Base-by-base conservation (phyloP, 1,140 invertebrate genomes). In the Plutomurus gul region DNA sequence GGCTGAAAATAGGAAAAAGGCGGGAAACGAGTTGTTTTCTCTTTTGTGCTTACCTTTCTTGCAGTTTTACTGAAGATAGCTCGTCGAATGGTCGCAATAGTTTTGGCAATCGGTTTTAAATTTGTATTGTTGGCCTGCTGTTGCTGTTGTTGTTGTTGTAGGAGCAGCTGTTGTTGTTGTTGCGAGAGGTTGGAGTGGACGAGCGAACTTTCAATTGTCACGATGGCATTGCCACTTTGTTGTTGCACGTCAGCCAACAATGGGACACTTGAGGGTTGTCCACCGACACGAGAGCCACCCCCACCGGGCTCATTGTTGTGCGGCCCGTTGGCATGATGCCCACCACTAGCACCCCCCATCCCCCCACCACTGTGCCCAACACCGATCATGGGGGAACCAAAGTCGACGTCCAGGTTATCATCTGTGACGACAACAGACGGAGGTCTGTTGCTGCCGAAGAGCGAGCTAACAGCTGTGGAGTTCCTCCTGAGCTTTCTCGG, bases 21-120 rank as follows among this genome's bases (percentile, higher is more conserved):
- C 47, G 10, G 60, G 33, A 37, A 60, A 76, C 56, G 3, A 46
- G 33, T 27, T n/a, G 56, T 33, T 65, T 13, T 18, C 3, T 60
- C 36, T 65, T 33, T n/a, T n/a, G n/a, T 71, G 30, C 72, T 81
- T 49, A 84, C 83, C 81, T 84, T 84, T 79, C 83, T 84, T 22
- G 83, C 83, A 76, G 83, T 84, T 80, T 84, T 84, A 47, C 83
- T 84, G 75, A 84, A 84, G 74, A 84, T 81, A 74, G 83, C 83
- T 81, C 79, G 60, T 73, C 79, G 47, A 40, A 84, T 82, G 27
- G 77, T 81, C 10, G 77, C 81, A 78, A 84, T 77, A 47, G 83
- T 81, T 81, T 78, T 84, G 76, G 83, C 81, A 79, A 84, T 84
- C 36, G 83, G 83, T 81, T 84, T 84, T 8, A 82, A 40, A 76